phyloP scores from a whole-genome alignment of 2,797 vertebrate genomes.

The Anguilla marmorata region DNA sequence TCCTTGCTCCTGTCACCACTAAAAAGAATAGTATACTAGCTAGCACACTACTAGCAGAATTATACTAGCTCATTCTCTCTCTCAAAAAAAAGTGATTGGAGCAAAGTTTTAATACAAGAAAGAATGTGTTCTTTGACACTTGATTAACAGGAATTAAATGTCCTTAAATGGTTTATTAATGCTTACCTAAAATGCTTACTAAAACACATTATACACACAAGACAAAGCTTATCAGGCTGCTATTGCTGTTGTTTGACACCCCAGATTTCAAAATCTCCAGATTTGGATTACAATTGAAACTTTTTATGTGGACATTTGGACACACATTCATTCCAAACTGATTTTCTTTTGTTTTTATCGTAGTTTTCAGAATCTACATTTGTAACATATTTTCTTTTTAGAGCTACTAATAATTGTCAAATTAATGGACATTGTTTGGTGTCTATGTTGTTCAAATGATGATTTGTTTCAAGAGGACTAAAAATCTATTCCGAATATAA shows the following conservation, averaged over 20 bases:
- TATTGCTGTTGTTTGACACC: background rate
- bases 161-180: background rate
- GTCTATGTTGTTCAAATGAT: slow-evolving; percentile 67
- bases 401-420: slow-evolving; percentile 59
- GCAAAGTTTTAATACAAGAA: background rate
- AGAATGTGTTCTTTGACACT: background rate
- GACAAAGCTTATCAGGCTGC: background rate
- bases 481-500: slow-evolving; percentile 56
- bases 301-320: slow-evolving; percentile 25
- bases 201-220: background rate
- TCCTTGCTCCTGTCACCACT: background rate
- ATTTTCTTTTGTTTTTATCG: slow-evolving; percentile 61
- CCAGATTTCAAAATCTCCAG: background rate
- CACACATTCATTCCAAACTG: slow-evolving; percentile 12
- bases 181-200: background rate
- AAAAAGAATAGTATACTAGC: background rate
- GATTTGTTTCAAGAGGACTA: slow-evolving; percentile 60
- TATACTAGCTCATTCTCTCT: background rate
- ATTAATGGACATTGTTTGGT: slow-evolving; percentile 65
- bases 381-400: slow-evolving; percentile 63
- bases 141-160: background rate
- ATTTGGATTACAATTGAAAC: background rate
- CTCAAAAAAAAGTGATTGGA: background rate
- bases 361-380: slow-evolving; percentile 59
- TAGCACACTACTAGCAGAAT: background rate